Evolutionary conservation across 2,113 vertebrate genomes (phyloP), one percentile per base, ranked within the genome.

Genomic region (Malurus melanocephalus): DNA sequence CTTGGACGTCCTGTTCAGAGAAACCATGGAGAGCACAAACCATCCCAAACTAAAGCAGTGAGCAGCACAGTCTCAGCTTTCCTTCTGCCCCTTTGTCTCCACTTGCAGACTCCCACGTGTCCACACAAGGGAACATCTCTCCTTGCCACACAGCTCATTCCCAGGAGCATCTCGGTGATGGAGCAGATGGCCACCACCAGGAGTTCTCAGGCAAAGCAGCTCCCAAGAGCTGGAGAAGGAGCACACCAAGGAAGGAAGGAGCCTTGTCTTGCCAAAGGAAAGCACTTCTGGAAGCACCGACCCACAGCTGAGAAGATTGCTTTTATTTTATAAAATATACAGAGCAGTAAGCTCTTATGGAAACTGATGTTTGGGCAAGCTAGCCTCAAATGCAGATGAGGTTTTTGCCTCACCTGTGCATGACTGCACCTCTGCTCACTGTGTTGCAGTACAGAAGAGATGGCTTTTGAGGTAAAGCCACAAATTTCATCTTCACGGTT

Each of bases 41-140:
- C 43, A 68, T 13, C 62, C 23, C 42, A 51, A 66, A 40, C 16
- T 32, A 46, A 80, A 84, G 73, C 2, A 69, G 16, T 1, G 1
- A 68, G 17, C 33, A 80, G 14, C 28, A 27, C 8, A 26, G 43
- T 7, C 78, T 68, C 59, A 53, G 14, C 59, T 82, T 59, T 60
- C 46, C 27, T 20, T 80, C 32, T 78, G 9, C 13, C 13, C 17
- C 42, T 11, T 80, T 13, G 7, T 48, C 3, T 4, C 27, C 24
- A 1, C 4, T 67, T 10, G 11, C 33, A 56, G 46, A 38, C 13
- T 8, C 3, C 59, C 77, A 12, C 2, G 15, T 59, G 48, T 14
- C 40, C n/a, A 32, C 0, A 0, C 38, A 38, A 61, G 15, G 11
- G 30, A 57, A 16, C 22, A 61, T 26, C 15, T 82, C 10, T 83